Conservation (phyloP, 2,888 invertebrate species). For the Frankliniella fusca region DNA sequence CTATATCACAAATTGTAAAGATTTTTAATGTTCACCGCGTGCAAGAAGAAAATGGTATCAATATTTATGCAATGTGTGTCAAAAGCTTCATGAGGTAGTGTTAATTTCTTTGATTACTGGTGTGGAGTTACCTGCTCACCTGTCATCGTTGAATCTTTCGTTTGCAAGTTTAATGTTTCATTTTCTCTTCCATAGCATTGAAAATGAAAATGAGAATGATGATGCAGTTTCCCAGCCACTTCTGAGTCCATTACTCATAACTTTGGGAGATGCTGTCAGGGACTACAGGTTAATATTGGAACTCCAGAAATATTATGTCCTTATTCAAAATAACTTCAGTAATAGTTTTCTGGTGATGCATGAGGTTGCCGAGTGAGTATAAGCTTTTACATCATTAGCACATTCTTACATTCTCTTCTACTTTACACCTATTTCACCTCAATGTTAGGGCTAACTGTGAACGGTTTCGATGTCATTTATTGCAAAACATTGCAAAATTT, state of each 20-base stretch:
- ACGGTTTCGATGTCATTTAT: background rate
- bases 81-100: background rate
- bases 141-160: background rate
- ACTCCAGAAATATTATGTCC: background rate
- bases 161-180: background rate
- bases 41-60: background rate
- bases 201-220: background rate
- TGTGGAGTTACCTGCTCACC: background rate
- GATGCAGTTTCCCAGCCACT: too few relatives aligned
- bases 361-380: background rate
- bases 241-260: background rate
- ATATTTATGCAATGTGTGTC: background rate
- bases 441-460: background rate
- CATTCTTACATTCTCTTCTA: background rate
- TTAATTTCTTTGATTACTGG: background rate
- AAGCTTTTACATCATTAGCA: background rate
- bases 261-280: background rate
- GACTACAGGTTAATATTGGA: background rate
- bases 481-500: background rate
- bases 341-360: background rate
- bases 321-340: background rate
- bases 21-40: background rate
- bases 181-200: background rate
- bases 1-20: background rate
- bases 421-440: background rate